These are phyloP conservation scores for Sinotaia quadrata DNA, from an alignment of 2,888 invertebrate species.

Conservation along the genomic window DNA sequence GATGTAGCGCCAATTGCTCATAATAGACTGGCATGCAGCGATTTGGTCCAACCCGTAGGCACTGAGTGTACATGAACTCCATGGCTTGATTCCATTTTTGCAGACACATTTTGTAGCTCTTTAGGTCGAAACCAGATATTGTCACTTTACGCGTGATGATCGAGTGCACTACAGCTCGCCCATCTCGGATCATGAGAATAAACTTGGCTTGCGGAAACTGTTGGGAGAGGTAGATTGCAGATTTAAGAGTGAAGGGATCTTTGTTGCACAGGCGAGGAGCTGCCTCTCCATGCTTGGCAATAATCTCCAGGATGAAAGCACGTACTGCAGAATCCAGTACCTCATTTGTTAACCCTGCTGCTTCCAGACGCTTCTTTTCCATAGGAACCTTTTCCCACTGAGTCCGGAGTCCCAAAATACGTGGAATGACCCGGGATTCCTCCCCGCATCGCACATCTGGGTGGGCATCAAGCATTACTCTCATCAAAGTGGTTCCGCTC, in stretches of 20 bases:
- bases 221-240: constrained; percentile 93
- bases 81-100: constrained; percentile 97
- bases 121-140: constrained; percentile 94
- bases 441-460: constrained; percentile 96
- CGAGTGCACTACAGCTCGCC: constrained; percentile 97
- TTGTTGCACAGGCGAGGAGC: constrained; percentile 97
- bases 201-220: constrained; percentile 98
- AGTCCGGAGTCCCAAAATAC: constrained; percentile 93
- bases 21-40: constrained; percentile 93
- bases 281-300: constrained; percentile 83
- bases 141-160: constrained; percentile 94
- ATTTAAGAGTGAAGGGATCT: constrained; percentile 97
- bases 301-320: constrained; percentile 93
- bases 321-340: constrained; percentile 95
- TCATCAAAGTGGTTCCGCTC: constrained; percentile 96
- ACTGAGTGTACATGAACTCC: constrained; percentile 83
- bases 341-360: constrained; percentile 82
- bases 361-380: constrained; percentile 56
- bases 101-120: constrained; percentile 91
- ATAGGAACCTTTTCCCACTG: constrained; percentile 91
- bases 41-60: constrained; percentile 59
- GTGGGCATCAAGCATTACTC: constrained; percentile 98
- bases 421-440: constrained; percentile 94
- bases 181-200: constrained; percentile 97
- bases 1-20: constrained; percentile 96